These are phyloP conservation scores for Protaetia brevitarsis DNA, from an alignment of 1,140 invertebrate species.

Conservation along the genomic window DNA sequence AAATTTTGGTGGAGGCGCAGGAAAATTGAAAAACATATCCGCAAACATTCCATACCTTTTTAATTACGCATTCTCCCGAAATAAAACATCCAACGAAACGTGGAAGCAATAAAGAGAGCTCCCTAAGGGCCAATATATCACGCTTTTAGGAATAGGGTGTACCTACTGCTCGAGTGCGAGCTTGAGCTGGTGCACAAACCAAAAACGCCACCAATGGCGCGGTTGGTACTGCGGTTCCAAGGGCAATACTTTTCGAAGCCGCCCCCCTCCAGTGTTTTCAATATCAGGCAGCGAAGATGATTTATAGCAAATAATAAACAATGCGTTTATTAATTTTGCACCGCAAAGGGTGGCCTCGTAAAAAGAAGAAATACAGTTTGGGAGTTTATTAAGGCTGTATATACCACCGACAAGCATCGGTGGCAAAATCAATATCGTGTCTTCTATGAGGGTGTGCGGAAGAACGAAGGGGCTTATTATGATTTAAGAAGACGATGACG, in stretches of 20 bases:
- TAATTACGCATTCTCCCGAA: too few species aligned
- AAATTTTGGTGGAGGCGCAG: too few species aligned
- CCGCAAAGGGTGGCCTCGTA: not conserved
- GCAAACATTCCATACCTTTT: too few species aligned
- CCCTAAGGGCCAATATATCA: not conserved
- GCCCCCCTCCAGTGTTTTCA: not conserved
- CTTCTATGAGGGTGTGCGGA: not conserved
- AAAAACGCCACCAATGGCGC: too few species aligned
- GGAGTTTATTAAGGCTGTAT: not conserved
- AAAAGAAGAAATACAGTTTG: not conserved
- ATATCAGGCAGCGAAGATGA: not conserved
- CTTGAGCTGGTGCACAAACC: too few species aligned
- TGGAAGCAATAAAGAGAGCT: too few species aligned
- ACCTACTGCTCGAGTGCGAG: too few species aligned
- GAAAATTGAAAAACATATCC: too few species aligned
- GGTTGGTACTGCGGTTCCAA: too few species aligned
- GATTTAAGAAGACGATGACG: constrained; percentile 3
- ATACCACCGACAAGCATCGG: too few species aligned
- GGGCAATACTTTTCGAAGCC: not conserved
- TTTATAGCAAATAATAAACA: constrained; percentile 11
- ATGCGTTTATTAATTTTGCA: not conserved
- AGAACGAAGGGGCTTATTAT: not conserved
- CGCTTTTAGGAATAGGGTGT: not conserved
- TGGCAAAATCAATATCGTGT: too few species aligned
- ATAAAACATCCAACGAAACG: too few species aligned